A percentile compares a stretch with the other conserved stretches of the same genome.
Evolutionary conservation across 2,888 invertebrate species (phyloP).

Genomic region (Lochmaea capreae): DNA sequence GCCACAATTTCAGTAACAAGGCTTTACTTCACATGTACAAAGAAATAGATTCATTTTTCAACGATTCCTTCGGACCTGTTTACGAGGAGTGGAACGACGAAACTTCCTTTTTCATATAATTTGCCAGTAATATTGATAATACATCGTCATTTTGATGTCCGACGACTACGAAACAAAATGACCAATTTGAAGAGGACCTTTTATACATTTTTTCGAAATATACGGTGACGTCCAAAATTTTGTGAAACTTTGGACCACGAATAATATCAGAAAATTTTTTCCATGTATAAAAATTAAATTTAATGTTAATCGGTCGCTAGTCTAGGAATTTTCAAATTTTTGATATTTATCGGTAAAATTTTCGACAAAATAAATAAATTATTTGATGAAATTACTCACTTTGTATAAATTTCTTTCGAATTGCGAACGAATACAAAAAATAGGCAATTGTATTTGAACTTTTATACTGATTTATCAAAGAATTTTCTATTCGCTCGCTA

Average conservation of each 20-base stretch:
- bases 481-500: not conserved
- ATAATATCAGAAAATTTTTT: constrained; percentile 20
- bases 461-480: too few relatives aligned
- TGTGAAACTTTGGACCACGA: constrained; percentile 23
- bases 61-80: constrained; percentile 79
- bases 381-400: not conserved
- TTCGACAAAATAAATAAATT: not conserved
- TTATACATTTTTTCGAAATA: constrained; percentile 15
- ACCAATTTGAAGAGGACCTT: constrained; percentile 11
- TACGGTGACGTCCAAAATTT: constrained; percentile 8
- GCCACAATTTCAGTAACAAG: constrained; percentile 76
- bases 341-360: not conserved
- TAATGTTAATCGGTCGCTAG: not conserved
- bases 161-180: constrained; percentile 8
- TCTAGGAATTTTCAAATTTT: constrained; percentile 9
- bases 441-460: not conserved
- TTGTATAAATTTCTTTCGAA: not conserved
- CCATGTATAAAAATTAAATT: constrained; percentile 8
- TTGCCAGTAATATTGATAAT: constrained; percentile 3
- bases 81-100: constrained; percentile 64
- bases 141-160: constrained; percentile 7
- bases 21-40: constrained; percentile 83
- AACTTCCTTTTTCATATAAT: constrained; percentile 63
- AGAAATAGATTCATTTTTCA: constrained; percentile 88
- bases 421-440: not conserved